Conservation (phyloP, 2,888 invertebrate genomes). For the Dynastes hyllus region DNA sequence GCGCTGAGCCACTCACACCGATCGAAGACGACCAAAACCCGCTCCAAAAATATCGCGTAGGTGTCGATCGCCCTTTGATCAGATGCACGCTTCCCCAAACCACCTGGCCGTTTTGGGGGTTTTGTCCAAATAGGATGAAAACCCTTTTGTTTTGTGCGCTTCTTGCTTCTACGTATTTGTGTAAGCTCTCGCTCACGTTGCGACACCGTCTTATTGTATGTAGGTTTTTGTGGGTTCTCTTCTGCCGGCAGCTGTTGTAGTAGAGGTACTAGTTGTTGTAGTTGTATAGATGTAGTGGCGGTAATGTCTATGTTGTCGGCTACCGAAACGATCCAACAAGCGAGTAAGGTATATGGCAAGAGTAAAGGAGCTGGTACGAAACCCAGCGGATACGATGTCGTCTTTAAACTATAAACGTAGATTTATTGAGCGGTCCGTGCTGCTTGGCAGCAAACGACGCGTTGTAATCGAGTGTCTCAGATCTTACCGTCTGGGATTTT, state of each 20-base stretch:
- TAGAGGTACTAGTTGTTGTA: not conserved
- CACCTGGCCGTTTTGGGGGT: conserved; percentile 43
- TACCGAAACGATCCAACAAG: not conserved
- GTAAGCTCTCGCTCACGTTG: not conserved
- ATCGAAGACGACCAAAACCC: conserved; percentile 55
- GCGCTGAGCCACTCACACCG: conserved; percentile 49
- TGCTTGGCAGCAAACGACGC: not conserved
- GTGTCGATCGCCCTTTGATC: conserved; percentile 58
- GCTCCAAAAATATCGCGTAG: conserved; percentile 59
- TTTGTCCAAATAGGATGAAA: conserved; percentile 20
- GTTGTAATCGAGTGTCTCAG: not conserved
- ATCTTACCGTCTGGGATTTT: not conserved
- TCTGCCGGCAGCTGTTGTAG: not conserved
- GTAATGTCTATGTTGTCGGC: conserved; percentile 10
- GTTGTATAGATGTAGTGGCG: not conserved
- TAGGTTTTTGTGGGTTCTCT: not conserved
- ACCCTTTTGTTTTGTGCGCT: not conserved
- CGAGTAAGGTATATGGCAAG: no score
- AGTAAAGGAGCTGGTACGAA: no score
- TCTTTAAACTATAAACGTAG: not conserved
- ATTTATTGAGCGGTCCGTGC: not conserved
- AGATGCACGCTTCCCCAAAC: conserved; percentile 31
- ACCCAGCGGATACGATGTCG: not conserved
- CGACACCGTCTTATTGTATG: not conserved
- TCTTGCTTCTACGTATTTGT: not conserved